Evolutionary conservation across 2,797 vertebrate species (phyloP), one percentile per base, ranked within the genome.

Genomic region (Dermochelys coriacea): DNA sequence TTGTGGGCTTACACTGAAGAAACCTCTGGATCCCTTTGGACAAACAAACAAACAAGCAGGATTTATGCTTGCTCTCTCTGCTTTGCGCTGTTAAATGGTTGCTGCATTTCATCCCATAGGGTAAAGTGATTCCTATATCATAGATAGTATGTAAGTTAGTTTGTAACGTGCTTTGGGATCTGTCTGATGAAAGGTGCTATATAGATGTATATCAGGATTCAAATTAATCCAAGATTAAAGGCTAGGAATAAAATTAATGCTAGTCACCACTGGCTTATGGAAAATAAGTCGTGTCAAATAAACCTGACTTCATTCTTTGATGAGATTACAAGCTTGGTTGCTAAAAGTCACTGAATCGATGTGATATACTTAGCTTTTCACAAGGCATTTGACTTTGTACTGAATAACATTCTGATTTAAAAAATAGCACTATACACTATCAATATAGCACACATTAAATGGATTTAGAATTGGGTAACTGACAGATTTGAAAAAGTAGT

Each of bases 1-100:
- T 94, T 90, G 61, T 93, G 91, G 82, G 71, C 95, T 97, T 96
- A 85, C 86, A 57, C 90, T 93, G 84, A 92, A 85, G 94, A 95
- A 96, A 92, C 29, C 90, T 95, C 90, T 94, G 82, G 87, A 93
- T 82, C 59, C 81, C 41, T 88, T 88, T 93, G 82, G 82, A 85
- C 77, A 89, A 94, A 91, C 89, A 89, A 94, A 91, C 89, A 79
- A 90, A 47, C 80, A 15, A 64, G 89, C 93, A 94, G 91, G 93
- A 86, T 84, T 92, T 23, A 2, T 8, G 1, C 4, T 23, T 75
- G 21, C 12, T 87, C 78, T 84, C 75, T 55, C 71, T 82, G 2
- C 49, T 50, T 59, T 93, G 81, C 88, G 41, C 50, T 1, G 1
- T 31, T 52, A 59, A 16, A 52, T 51, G 31, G 51, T 90, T 57